Evolutionary conservation across 2,797 vertebrate genomes (phyloP), one percentile per base, ranked within the genome.

Genomic region (Sarcophilus harrisii): DNA sequence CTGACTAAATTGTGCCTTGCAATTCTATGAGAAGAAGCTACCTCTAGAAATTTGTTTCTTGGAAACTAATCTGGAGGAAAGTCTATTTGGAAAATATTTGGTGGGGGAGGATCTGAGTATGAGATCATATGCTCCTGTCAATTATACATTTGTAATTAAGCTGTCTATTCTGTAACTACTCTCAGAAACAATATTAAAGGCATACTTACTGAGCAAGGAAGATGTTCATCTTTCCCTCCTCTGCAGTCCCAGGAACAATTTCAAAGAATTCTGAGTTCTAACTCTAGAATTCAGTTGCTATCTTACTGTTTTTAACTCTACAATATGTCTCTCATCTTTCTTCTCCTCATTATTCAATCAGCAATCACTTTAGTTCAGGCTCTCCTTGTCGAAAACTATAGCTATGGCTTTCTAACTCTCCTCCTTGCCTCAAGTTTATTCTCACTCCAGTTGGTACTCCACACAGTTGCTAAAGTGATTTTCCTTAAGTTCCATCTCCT

Each of bases 261-360:
- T 92, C 96, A 58, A 97, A 95, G 91, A 97, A 95, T 97, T 98
- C 97, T 96, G 96, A 95, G 96, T 95, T 96, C 92, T 89, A 96
- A 95, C 97, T 96, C 97, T 96, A 96, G 95, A 97, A 97, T 97
- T 97, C 97, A 96, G 96, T 97, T 27, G 24, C 38, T 27, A 27
- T 87, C 21, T 27, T 87, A 9, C 38, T 49, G 13, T 87, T 87
- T 87, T 9, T 45, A 45, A 45, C 38, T 87, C 73, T 2, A 87
- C 73, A 45, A 27, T 30, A 49, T 21, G n/a, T 45, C 21, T 87
- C 73, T 87, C 38, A 1, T 81, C 38, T 87, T 87, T 38, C 21
- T 24, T 10, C 3, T 3, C 0, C 24, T 87, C 38, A 24, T 81
- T 81, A 81, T 81, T 81, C 73, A 27, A 21, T 45, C 38, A 45